phyloP scores from a whole-genome alignment of 2,888 invertebrate genomes.

The Lepidocyrtoides sp. region DNA sequence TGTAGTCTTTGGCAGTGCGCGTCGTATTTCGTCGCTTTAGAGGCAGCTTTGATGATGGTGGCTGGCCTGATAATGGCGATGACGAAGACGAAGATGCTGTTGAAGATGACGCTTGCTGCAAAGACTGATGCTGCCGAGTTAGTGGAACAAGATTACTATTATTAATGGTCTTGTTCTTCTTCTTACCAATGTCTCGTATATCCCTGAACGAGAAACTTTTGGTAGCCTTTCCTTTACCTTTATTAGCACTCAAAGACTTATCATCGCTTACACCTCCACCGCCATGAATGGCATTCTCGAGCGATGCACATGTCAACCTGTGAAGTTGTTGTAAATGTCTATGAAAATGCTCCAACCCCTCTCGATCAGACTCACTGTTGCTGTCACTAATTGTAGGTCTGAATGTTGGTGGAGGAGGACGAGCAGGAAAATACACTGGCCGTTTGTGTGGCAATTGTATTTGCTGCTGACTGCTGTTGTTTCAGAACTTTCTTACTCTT shows the following conservation, averaged over 20 bases:
- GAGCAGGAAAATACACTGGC: constrained; percentile 53
- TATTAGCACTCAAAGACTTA: background rate
- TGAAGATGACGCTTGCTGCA: constrained; percentile 14
- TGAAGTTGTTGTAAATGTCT: constrained; percentile 71
- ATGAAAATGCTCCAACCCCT: constrained; percentile 71
- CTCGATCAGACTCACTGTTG: constrained; percentile 72
- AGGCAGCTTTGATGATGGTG: constrained; percentile 28
- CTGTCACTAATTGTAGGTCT: constrained; percentile 60
- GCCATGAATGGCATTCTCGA: constrained; percentile 63
- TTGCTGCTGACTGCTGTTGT: background rate
- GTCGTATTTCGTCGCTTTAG: constrained; percentile 71
- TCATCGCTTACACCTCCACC: constrained; percentile 21
- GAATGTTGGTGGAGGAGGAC: constrained; percentile 50
- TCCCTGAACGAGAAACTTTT: constrained; percentile 73
- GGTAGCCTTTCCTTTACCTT: constrained; percentile 31
- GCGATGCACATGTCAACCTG: constrained; percentile 60
- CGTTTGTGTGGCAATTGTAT: constrained; percentile 28
- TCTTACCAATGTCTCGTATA: constrained; percentile 68
- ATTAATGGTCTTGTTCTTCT: constrained; percentile 51
- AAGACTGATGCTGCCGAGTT: background rate
- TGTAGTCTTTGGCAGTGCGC: constrained; percentile 70
- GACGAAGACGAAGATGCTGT: constrained; percentile 59
- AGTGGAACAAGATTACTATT: constrained; percentile 26
- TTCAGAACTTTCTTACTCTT: constrained; percentile 58
- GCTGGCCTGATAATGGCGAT: constrained; percentile 20